phyloP scores from a whole-genome alignment of 2,888 invertebrate species.

The Mantis religiosa region DNA sequence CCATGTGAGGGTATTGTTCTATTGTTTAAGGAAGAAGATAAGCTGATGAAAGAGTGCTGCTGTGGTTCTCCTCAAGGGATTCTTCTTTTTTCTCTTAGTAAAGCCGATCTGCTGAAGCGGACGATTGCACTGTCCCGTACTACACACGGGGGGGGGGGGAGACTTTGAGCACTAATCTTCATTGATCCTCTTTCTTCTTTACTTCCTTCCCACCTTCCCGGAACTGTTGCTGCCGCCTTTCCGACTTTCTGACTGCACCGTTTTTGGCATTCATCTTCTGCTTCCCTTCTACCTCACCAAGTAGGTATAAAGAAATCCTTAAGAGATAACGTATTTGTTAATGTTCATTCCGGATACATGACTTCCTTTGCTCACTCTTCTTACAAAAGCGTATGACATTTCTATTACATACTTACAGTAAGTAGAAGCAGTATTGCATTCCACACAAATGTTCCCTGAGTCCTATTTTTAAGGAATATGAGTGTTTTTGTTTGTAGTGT shows the following conservation, averaged over 20 bases:
- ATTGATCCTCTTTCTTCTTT: neutral
- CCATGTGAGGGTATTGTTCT: too few relatives aligned
- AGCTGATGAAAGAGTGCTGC: neutral
- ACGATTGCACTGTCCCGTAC: conserved; percentile 9
- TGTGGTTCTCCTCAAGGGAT: neutral
- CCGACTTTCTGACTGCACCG: neutral
- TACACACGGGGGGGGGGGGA: neutral
- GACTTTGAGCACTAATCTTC: conserved; percentile 8
- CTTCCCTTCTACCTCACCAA: neutral
- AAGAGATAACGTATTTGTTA: neutral
- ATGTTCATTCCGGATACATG: neutral
- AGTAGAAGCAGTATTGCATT: too few relatives aligned
- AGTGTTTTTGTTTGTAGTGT: too few relatives aligned
- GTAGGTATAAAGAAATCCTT: neutral
- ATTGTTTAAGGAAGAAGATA: neutral
- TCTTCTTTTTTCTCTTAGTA: neutral
- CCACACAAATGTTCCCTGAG: too few relatives aligned
- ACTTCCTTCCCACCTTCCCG: neutral
- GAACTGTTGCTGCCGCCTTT: neutral
- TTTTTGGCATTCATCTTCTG: neutral
- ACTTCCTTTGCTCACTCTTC: too few relatives aligned
- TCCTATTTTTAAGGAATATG: too few relatives aligned
- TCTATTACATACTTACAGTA: too few relatives aligned
- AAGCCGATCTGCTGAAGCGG: conserved; percentile 1
- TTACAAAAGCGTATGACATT: too few relatives aligned